These are phyloP conservation scores for Buceros bicornis DNA, from an alignment of 2,797 vertebrate genomes.

Conservation along the genomic window DNA sequence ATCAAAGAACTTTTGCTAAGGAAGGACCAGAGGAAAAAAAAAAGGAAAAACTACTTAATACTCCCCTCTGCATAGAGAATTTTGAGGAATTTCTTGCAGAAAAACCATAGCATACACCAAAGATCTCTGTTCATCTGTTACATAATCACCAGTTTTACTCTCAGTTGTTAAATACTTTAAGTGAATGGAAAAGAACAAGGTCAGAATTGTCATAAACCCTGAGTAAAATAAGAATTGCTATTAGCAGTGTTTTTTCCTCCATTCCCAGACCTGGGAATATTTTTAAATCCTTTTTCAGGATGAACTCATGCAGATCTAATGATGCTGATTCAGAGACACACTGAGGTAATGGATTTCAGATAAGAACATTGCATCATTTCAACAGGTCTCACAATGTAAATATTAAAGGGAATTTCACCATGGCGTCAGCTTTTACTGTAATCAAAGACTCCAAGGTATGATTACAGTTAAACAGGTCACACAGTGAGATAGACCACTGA, in stretches of 20 bases:
- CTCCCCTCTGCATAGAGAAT: neutral
- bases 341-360: conserved; percentile 79
- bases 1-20: neutral
- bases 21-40: fast-evolving
- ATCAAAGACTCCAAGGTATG: conserved; percentile 62
- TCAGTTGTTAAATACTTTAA: neutral
- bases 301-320: conserved; percentile 81
- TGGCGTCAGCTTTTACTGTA: conserved; percentile 73
- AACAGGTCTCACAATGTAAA: conserved; percentile 68
- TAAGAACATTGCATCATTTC: conserved; percentile 78
- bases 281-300: conserved; percentile 57
- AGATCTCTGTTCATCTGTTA: neutral
- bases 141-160: neutral
- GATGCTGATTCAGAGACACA: conserved; percentile 82
- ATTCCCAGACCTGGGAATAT: conserved; percentile 57
- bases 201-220: neutral
- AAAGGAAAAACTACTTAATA: neutral
- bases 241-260: neutral
- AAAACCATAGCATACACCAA: neutral
- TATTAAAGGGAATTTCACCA: conserved; percentile 71
- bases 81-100: neutral
- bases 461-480: conserved; percentile 17
- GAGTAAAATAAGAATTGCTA: neutral
- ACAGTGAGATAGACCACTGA: neutral
- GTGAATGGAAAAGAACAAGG: neutral